Evolutionary conservation across 92 coral and sea anemone genomes (phyloP), one percentile per base, ranked within the genome.

Genomic region (Heliopora coerulea): DNA sequence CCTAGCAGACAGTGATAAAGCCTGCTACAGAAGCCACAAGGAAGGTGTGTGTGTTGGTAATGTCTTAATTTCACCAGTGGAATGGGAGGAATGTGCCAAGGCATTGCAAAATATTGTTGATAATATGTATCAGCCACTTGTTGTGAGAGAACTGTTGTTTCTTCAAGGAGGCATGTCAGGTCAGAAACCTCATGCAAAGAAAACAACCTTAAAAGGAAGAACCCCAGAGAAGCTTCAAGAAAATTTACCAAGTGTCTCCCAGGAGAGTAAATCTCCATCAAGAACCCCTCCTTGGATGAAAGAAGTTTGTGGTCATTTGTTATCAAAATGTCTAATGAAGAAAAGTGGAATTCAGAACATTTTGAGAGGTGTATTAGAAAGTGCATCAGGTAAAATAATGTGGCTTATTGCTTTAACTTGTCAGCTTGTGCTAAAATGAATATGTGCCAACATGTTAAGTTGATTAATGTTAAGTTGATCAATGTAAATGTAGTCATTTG

Each of bases 291-390:
- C 49, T 58, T 93, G 98, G 98, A 68, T 93, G 86, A 82, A 46
- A 26, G 80, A 79, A 23, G 79, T 83, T 30, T 93, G 98, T 83
- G 96, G 98, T 7, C 83, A 74, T 52, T 54, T 93, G 68, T 73
- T 93, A 69, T 90, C 98, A 13, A 91, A 86, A 78, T 54, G 92
- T 31, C 80, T 93, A 34, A 85, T 87, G 90, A 90, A 81, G 60
- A 57, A 78, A 44, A 80, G 87, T 81, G 98, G 98, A 12, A 91
- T 93, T 7, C 87, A 85, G 33, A 91, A 86, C 21, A 86, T 93
- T 41, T 52, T 93, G 34, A 82, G 65, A 78, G 96, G 89, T 12
- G 57, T 93, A 29, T 73, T 93, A 15, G 98, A 90, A 27, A 61
- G 78, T 34, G 68, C 80, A 54, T 52, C 68, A 82, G 97, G 97